Conservation (phyloP, 2,797 vertebrate species). For the Siniperca obscura region DNA sequence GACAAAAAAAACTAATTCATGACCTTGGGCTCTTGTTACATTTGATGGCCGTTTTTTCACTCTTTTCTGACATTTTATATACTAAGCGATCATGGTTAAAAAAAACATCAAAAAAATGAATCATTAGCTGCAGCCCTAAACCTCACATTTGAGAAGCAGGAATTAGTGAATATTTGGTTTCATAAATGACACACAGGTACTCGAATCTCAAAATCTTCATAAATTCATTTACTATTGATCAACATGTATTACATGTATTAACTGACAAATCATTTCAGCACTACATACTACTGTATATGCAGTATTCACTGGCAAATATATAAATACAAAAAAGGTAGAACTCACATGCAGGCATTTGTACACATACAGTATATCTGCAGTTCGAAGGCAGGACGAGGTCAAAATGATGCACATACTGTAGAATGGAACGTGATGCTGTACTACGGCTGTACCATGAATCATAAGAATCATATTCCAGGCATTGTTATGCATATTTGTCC, state of each 20-base stretch:
- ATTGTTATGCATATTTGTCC: slow-evolving; percentile 66
- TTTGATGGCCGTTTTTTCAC: background rate
- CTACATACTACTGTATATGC: background rate
- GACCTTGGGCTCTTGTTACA: background rate
- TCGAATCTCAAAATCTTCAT: background rate
- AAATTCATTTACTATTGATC: background rate
- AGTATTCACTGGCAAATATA: background rate
- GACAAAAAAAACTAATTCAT: too few species aligned
- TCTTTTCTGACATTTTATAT: background rate
- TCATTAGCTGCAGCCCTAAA: background rate
- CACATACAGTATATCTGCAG: background rate
- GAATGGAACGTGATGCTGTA: background rate
- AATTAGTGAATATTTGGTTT: background rate
- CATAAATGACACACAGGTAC: background rate
- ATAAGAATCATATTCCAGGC: slow-evolving; percentile 57
- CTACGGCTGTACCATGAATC: slow-evolving; percentile 53
- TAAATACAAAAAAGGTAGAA: background rate
- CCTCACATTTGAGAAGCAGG: background rate
- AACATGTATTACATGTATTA: background rate
- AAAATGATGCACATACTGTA: background rate
- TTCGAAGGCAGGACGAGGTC: slow-evolving; percentile 7
- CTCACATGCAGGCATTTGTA: background rate
- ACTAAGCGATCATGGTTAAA: background rate
- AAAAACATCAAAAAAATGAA: background rate
- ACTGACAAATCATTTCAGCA: background rate